A percentile compares a stretch with the other conserved stretches of the same genome.
These are phyloP conservation scores for Drosophila phalerata DNA, from an alignment of 2,888 invertebrate genomes.

Conservation along the genomic window DNA sequence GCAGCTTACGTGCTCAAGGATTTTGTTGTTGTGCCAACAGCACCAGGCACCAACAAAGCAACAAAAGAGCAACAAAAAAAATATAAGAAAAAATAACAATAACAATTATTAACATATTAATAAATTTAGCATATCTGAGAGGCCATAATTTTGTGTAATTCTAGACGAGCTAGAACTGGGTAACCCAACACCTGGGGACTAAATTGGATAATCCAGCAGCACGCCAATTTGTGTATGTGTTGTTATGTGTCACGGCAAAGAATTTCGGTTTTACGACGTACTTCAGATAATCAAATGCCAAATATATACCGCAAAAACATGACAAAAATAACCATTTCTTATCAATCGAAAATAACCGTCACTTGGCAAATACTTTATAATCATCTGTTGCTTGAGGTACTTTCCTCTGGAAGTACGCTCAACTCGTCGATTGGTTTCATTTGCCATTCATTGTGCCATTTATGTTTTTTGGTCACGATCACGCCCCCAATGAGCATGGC, in stretches of 20 bases:
- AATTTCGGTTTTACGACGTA: slow-evolving; percentile 43
- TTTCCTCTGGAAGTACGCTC: slow-evolving; percentile 3
- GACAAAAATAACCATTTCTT: slow-evolving; percentile 12
- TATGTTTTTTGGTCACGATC: slow-evolving; percentile 62
- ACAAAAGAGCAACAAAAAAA: slow-evolving; percentile 49
- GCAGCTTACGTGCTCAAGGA: slow-evolving; percentile 78
- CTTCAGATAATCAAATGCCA: slow-evolving; percentile 22
- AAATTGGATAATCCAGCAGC: slow-evolving; percentile 64
- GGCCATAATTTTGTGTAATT: slow-evolving; percentile 81
- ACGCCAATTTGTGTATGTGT: slow-evolving; percentile 38
- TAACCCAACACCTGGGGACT: slow-evolving; percentile 63
- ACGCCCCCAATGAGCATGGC: slow-evolving; percentile 60
- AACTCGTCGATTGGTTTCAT: background rate
- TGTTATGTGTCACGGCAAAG: background rate
- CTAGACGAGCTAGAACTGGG: slow-evolving; percentile 69
- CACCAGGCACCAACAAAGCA: slow-evolving; percentile 47
- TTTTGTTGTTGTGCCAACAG: slow-evolving; percentile 34
- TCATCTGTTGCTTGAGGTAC: slow-evolving; percentile 4
- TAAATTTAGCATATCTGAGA: slow-evolving; percentile 80
- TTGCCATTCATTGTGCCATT: slow-evolving; percentile 60
- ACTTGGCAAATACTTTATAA: background rate
- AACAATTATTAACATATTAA: slow-evolving; percentile 84
- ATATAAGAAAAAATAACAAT: too few relatives aligned
- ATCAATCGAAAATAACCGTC: slow-evolving; percentile 3
- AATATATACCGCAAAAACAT: background rate